phyloP scores from a whole-genome alignment of 1,140 invertebrate genomes.

The Rhizoglyphus robini region DNA sequence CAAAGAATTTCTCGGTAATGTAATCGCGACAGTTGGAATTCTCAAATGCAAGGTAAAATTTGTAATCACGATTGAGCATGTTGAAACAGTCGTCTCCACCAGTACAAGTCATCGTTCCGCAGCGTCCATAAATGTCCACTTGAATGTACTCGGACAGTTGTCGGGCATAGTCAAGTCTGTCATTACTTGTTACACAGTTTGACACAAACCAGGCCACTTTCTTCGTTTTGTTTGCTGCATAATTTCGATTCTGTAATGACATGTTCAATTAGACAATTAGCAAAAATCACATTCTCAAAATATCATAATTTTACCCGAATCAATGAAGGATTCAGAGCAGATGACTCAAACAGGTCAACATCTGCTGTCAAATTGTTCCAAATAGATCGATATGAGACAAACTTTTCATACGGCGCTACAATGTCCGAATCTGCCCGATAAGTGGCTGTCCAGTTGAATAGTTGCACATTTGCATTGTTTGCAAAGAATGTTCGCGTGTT shows the following conservation, averaged over 20 bases:
- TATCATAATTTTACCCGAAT: too few species aligned
- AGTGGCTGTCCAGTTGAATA: constrained; percentile 91
- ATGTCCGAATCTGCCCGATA: constrained; percentile 85
- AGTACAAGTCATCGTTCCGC: neutral
- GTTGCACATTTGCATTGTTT: constrained; percentile 55
- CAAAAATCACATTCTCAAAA: too few species aligned
- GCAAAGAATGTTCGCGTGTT: constrained; percentile 67
- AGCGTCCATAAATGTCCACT: constrained; percentile 74
- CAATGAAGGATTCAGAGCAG: too few species aligned
- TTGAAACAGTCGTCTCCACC: constrained; percentile 69
- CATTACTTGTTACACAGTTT: constrained; percentile 79
- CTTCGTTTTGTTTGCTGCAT: constrained; percentile 52
- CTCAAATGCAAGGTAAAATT: too few species aligned
- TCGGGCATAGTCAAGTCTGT: constrained; percentile 70
- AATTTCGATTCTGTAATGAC: too few species aligned
- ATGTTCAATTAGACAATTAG: neutral
- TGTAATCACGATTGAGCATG: constrained; percentile 85
- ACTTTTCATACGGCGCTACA: constrained; percentile 86
- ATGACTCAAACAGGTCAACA: too few species aligned
- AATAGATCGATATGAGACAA: constrained; percentile 80
- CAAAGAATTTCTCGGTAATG: constrained; percentile 95
- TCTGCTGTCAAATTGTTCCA: too few species aligned
- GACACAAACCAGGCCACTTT: constrained; percentile 95
- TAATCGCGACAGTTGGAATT: too few species aligned
- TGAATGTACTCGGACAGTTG: constrained; percentile 67